These are phyloP conservation scores for Myrmophylax atrothorax DNA, from an alignment of 2,113 vertebrate species.

Conservation along the genomic window DNA sequence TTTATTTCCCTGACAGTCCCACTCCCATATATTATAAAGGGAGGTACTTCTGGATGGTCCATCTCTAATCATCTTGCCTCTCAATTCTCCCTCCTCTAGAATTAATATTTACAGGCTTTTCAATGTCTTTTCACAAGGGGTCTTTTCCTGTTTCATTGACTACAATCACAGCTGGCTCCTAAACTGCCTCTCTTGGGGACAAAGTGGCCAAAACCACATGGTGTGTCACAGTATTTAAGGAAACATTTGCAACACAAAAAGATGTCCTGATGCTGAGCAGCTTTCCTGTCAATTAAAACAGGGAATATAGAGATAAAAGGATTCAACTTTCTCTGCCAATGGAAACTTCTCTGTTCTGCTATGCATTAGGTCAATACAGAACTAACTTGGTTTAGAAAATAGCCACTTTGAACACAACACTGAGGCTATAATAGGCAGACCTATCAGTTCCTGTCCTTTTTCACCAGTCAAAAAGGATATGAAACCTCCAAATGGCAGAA, in stretches of 20 bases:
- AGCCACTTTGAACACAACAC: neutral
- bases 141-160: neutral
- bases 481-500: neutral
- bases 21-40: neutral
- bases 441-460: neutral
- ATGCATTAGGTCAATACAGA: neutral
- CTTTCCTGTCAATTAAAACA: neutral
- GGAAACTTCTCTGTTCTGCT: neutral
- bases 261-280: neutral
- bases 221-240: neutral
- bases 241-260: neutral
- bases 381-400: neutral
- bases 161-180: neutral
- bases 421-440: neutral
- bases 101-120: neutral
- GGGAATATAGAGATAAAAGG: neutral
- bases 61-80: neutral
- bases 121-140: neutral
- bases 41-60: neutral
- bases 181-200: neutral
- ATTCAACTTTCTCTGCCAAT: neutral
- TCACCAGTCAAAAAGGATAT: neutral
- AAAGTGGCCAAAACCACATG: neutral
- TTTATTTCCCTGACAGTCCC: neutral
- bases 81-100: neutral